phyloP scores from a whole-genome alignment of 1,140 invertebrate genomes.

The Cherax quadricarinatus region DNA sequence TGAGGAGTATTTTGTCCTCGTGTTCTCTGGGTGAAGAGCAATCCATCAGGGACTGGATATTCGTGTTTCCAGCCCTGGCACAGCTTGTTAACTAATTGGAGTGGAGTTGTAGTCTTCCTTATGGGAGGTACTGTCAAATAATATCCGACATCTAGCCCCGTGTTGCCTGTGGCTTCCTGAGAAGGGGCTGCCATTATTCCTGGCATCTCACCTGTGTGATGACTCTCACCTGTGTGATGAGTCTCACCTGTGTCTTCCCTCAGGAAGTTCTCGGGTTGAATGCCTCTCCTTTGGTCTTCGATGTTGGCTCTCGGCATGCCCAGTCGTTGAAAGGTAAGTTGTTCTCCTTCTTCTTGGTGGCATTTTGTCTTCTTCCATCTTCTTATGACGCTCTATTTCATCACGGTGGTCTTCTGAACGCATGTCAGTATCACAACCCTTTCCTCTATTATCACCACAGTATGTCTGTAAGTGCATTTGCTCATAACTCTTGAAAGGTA shows the following conservation, averaged over 20 bases:
- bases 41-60: too few relatives aligned
- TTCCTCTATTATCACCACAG: slow-evolving; percentile 27
- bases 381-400: background rate
- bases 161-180: slow-evolving; percentile 44
- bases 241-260: slow-evolving; percentile 17
- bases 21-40: too few relatives aligned
- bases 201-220: background rate
- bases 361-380: slow-evolving; percentile 9
- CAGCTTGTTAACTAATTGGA: background rate
- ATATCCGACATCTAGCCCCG: background rate
- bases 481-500: slow-evolving; percentile 26
- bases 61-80: background rate
- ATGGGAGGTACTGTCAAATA: slow-evolving; percentile 38
- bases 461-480: slow-evolving; percentile 19
- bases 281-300: slow-evolving; percentile 36
- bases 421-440: slow-evolving; percentile 3
- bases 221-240: slow-evolving; percentile 14
- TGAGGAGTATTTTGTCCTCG: too few relatives aligned
- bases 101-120: slow-evolving; percentile 3
- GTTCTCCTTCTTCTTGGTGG: slow-evolving; percentile 31
- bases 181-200: slow-evolving; percentile 22
- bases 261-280: slow-evolving; percentile 5
- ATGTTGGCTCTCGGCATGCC: slow-evolving; percentile 11
- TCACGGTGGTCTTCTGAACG: background rate
- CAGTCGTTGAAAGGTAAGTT: background rate